Conservation (phyloP, 2,797 vertebrate genomes). For the Peromyscus melanophrys region DNA sequence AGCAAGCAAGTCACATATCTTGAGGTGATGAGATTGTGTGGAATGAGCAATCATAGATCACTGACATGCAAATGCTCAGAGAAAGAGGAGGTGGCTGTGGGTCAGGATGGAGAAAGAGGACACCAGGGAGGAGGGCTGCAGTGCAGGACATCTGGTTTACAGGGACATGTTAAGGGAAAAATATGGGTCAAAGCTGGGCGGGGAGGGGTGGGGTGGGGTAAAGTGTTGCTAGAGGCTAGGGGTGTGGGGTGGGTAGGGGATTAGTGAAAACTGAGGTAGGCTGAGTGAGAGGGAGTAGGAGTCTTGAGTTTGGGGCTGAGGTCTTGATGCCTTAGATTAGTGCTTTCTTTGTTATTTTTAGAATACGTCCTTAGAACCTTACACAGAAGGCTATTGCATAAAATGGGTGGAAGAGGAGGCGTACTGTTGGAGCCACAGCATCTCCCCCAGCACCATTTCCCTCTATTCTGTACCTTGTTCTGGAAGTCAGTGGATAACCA, state of each 20-base stretch:
- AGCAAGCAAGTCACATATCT: neutral
- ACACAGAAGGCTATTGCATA: neutral
- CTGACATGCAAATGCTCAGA: neutral
- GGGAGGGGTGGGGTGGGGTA: neutral
- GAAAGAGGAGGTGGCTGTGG: neutral
- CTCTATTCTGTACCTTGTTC: neutral
- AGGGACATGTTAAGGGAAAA: neutral
- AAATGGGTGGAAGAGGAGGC: neutral
- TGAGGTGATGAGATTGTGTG: neutral
- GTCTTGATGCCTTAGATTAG: neutral
- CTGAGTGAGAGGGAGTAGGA: neutral
- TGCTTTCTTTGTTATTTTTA: neutral
- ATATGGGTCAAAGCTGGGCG: neutral
- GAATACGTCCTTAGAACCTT: neutral
- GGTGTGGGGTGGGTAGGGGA: neutral
- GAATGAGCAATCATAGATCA: neutral
- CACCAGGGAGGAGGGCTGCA: neutral
- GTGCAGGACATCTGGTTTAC: neutral
- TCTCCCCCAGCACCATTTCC: neutral
- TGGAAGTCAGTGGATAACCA: neutral
- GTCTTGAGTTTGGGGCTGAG: neutral
- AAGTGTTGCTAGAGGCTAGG: neutral
- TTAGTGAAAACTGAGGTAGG: neutral
- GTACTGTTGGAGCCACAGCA: neutral
- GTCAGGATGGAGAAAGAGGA: neutral